Percentiles rank a stretch among this genome's conserved stretches.
Evolutionary conservation across 2,797 vertebrate genomes (phyloP).

Genomic region (Coregonus sp.): DNA sequence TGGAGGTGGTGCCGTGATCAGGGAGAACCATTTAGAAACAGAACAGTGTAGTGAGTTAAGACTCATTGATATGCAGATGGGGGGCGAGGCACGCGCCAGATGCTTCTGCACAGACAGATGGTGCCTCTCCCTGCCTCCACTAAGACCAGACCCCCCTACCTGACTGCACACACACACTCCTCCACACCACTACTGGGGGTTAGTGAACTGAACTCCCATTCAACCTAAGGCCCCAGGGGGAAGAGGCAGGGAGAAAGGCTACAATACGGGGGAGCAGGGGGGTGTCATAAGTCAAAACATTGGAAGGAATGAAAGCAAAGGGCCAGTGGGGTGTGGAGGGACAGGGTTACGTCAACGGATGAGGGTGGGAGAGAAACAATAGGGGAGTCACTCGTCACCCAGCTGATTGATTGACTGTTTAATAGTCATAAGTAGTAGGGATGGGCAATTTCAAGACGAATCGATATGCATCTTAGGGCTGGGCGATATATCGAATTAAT

Average conservation of each 20-base stretch:
- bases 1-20: background rate
- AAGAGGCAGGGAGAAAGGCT: too few relatives aligned
- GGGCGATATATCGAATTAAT: too few relatives aligned
- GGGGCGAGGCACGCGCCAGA: constrained; percentile 63
- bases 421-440: too few relatives aligned
- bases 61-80: constrained; percentile 73
- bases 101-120: constrained; percentile 66
- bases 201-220: constrained; percentile 53
- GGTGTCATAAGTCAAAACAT: background rate
- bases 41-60: constrained; percentile 19
- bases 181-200: constrained; percentile 52
- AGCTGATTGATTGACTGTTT: constrained; percentile 15
- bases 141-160: constrained; percentile 48
- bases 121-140: constrained; percentile 42
- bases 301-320: constrained; percentile 38
- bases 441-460: too few relatives aligned
- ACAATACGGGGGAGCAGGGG: background rate
- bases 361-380: too few relatives aligned
- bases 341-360: too few relatives aligned
- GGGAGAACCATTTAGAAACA: constrained; percentile 20
- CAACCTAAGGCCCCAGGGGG: constrained; percentile 28
- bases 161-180: constrained; percentile 52
- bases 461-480: too few relatives aligned
- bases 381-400: constrained; percentile 52
- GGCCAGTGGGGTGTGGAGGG: background rate